Evolutionary conservation across 2,888 invertebrate genomes (phyloP), one percentile per base, ranked within the genome.

Genomic region (Conops quadrifasciatus): DNA sequence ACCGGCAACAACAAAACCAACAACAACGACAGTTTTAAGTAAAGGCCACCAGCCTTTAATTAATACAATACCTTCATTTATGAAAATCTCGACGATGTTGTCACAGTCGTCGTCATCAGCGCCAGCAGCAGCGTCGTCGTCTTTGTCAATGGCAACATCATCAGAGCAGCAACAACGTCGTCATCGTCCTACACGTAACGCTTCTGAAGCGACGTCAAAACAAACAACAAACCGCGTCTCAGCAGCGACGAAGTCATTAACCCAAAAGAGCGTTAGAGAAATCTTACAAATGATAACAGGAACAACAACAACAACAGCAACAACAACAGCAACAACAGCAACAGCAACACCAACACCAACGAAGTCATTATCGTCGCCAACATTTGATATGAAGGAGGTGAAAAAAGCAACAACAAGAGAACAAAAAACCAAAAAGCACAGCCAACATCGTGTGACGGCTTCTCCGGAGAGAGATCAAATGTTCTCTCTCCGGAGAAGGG

Each of bases 231-330:
- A n/a, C n/a, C n/a, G n/a, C n/a, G n/a, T n/a, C n/a, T n/a, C 72
- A 67, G 62, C 63, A 30, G 72, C 77, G 65, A 76, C 73, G 75
- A 80, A 81, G 82, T 81, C 82, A 79, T 81, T 81, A 82, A 82
- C 82, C 82, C 78, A 81, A 73, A 76, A 74, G 70, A 64, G 67
- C 28, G 28, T 53, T 21, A 28, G 30, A 21, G 63, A 63, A 47
- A 47, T 63, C 19, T 26, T 63, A 15, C 47, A 63, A 47, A 47
- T 28, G 21, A 21, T 36, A 30, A 49, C 59, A 16, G 30, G 15
- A 16, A 24, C 67, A 58, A 4, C 19, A 56, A n/a, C 36, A 24
- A 36, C 75, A 59, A 63, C 69, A 78, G 66, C 74, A 72, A 13
- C 74, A 75, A 28, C 68, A 71, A 24, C 45, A n/a, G n/a, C n/a